Evolutionary conservation across 2,888 invertebrate species (phyloP).

Genomic region (Acanthopleura granulata): DNA sequence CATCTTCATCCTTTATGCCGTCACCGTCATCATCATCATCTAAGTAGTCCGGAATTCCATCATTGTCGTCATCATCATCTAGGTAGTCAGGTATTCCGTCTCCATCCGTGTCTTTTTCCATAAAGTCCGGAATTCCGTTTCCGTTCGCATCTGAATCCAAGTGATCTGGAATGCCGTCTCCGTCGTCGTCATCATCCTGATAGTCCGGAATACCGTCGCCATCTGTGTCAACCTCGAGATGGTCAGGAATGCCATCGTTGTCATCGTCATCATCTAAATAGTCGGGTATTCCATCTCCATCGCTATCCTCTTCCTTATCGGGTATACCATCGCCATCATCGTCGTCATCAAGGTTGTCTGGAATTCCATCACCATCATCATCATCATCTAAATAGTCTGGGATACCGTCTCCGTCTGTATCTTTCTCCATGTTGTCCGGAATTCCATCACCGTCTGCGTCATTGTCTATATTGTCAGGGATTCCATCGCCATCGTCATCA

Average conservation of each 20-base stretch:
- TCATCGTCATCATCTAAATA: constrained; percentile 35
- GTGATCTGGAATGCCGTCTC: constrained; percentile 29
- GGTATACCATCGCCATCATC: constrained; percentile 35
- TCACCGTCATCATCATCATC: constrained; percentile 33
- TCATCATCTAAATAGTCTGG: constrained; percentile 34
- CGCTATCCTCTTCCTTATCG: constrained; percentile 26
- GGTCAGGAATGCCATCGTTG: constrained; percentile 38
- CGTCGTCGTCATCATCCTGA: constrained; percentile 30
- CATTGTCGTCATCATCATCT: constrained; percentile 45
- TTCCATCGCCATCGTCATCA: constrained; percentile 41
- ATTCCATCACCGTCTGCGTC: constrained; percentile 38
- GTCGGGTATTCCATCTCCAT: constrained; percentile 39
- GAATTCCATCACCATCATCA: constrained; percentile 38
- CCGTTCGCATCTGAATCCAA: constrained; percentile 31
- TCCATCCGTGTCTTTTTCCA: constrained; percentile 47
- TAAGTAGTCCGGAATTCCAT: constrained; percentile 45
- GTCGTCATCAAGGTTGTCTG: constrained; percentile 44
- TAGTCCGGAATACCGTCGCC: constrained; percentile 34
- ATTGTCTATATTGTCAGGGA: constrained; percentile 33
- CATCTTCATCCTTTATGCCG: constrained; percentile 32
- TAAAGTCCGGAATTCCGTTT: constrained; percentile 56
- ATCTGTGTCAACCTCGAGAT: constrained; percentile 34
- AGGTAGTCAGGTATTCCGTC: constrained; percentile 44
- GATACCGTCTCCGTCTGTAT: constrained; percentile 29
- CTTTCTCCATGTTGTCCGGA: constrained; percentile 24